Evolutionary conservation across 1,140 invertebrate genomes (phyloP).

Genomic region (Pomacea maculata): DNA sequence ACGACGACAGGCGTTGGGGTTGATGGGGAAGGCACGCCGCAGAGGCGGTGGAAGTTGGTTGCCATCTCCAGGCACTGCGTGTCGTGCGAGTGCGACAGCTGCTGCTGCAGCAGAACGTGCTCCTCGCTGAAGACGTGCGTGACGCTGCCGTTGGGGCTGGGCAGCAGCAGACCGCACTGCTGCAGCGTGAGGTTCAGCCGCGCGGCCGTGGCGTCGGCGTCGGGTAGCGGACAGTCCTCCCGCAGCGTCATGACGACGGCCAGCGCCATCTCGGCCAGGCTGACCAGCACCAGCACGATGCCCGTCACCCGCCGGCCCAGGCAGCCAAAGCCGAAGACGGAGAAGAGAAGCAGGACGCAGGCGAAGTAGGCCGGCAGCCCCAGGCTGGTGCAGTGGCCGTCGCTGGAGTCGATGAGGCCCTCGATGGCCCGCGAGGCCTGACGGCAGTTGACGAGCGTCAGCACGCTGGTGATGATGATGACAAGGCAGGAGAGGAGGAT

Average conservation of each 20-base stretch:
- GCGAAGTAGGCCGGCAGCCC: conserved; percentile 32
- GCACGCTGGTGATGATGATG: conserved; percentile 16
- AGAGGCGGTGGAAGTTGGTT: not conserved
- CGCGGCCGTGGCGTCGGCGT: not conserved
- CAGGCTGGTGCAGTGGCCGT: conserved; percentile 25
- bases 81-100: not conserved
- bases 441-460: conserved; percentile 24
- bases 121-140: too few species aligned
- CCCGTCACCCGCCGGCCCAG: conserved; percentile 28
- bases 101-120: not conserved
- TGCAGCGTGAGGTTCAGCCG: not conserved
- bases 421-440: conserved; percentile 8
- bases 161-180: not conserved
- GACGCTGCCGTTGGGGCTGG: not conserved
- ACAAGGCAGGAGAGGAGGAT: not conserved
- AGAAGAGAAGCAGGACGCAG: conserved; percentile 27
- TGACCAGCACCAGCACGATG: conserved; percentile 28
- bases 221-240: conserved; percentile 3
- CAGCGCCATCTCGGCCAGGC: conserved; percentile 18
- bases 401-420: conserved; percentile 7
- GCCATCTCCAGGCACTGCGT: not conserved
- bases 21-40: not conserved
- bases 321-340: conserved; percentile 37
- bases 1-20: not conserved
- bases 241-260: conserved; percentile 21